phyloP scores from a whole-genome alignment of 2,113 vertebrate genomes.

The Meleagris gallopavo region DNA sequence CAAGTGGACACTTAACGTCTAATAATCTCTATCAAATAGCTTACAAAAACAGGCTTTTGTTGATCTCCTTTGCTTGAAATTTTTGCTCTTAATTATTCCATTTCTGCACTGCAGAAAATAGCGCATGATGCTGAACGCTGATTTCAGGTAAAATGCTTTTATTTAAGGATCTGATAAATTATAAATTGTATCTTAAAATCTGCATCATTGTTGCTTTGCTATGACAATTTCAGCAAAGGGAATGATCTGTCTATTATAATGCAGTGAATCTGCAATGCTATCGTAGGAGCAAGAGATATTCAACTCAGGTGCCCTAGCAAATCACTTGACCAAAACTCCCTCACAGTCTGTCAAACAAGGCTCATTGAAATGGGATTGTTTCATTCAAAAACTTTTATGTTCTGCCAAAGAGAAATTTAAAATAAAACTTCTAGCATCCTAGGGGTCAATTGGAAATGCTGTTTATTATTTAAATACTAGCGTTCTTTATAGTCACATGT shows the following conservation, averaged over 20 bases:
- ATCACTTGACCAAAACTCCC: neutral
- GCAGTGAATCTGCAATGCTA: neutral
- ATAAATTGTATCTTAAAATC: constrained; percentile 4
- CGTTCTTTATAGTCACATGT: neutral
- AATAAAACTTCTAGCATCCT: neutral
- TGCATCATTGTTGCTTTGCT: neutral
- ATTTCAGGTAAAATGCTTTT: constrained; percentile 7
- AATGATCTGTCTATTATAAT: neutral
- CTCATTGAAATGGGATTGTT: neutral
- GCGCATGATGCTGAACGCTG: neutral
- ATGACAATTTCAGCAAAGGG: neutral
- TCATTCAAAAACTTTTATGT: neutral
- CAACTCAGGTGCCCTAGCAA: neutral
- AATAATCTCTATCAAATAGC: neutral
- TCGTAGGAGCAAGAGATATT: neutral
- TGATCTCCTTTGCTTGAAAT: neutral
- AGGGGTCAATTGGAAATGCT: neutral
- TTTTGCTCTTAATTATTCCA: neutral
- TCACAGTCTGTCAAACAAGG: neutral
- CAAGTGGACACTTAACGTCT: neutral
- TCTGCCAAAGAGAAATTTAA: neutral
- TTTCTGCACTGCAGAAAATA: neutral
- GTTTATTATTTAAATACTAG: neutral
- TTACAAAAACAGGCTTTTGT: neutral
- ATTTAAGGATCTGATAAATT: constrained; percentile 8